Base-by-base conservation (phyloP, 2,113 vertebrate species). In the Terrapene triunguis region DNA sequence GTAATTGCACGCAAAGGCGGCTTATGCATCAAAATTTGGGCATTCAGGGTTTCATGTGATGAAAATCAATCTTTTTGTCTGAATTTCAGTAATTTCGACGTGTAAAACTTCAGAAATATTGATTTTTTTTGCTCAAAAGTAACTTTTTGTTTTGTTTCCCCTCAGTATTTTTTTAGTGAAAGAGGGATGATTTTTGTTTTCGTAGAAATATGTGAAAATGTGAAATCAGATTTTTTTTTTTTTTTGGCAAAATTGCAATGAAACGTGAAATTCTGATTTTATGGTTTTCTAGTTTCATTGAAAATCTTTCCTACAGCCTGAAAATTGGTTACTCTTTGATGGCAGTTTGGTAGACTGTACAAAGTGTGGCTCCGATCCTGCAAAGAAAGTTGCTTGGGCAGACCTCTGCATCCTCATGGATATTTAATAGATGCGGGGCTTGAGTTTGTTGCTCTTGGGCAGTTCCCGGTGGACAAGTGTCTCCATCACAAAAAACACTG, bases 181-280 rank as follows among this genome's bases (percentile, higher is more conserved):
- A 48, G 85, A 89, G 88, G 94, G 81, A 88, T 96, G 91, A 85
- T 89, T 84, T 76, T 42, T 97, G 95, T 19, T 69, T 69, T 69
- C 1, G 6, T 85, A 95, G 94, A 79, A 94, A 89, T 69, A 21
- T 38, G 65, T n/a, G 35, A 38, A 69, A 69, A 69, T 96, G 50
- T 85, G 65, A 83, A 79, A 25, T 11, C 47, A 13, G 79, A 82
- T 69, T 51, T 85, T 89, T 94, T 81, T 89, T 53, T 95, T 38
- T 21, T 47, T 91, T 93, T 80, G 38, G 89, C 62, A 84, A 92
- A 22, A n/a, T 54, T 90, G 86, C 87, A 95, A 14, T 76, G 88
- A 91, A 95, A 92, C 1, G 11, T 5, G 29, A 93, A 85, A 51
- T 80, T 76, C 27, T 1, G 0, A 8, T 65, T 47, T 32, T 11